A percentile compares a stretch with the other conserved stretches of the same genome.
Evolutionary conservation across 2,797 vertebrate genomes (phyloP).

Genomic region (Ciconia nigra): DNA sequence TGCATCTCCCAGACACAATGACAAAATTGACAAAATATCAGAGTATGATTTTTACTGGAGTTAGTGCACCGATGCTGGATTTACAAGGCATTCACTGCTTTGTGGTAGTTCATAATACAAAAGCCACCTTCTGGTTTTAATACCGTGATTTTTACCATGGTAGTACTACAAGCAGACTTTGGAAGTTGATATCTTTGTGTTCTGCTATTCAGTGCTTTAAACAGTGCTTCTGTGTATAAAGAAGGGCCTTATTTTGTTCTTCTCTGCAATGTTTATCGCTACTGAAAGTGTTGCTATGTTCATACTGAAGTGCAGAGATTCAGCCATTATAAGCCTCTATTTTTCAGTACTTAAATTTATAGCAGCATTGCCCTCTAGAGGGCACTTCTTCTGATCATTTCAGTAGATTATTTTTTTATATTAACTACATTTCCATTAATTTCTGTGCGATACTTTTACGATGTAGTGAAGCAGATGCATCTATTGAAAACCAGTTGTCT

Average conservation of each 20-base stretch:
- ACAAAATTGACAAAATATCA: background rate
- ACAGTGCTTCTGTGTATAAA: background rate
- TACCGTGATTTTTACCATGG: background rate
- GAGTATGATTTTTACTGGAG: background rate
- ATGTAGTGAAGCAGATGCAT: too few relatives aligned
- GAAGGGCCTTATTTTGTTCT: background rate
- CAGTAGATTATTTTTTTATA: fast-evolving
- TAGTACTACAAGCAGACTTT: background rate
- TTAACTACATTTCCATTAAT: fast-evolving
- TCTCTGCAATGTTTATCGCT: background rate
- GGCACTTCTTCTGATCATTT: background rate
- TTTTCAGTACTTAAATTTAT: background rate
- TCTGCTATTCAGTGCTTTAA: background rate
- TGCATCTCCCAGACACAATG: background rate
- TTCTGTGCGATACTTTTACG: fast-evolving
- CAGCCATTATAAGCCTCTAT: background rate
- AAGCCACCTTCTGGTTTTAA: background rate
- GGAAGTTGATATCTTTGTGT: background rate
- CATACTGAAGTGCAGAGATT: background rate
- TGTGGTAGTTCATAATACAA: background rate
- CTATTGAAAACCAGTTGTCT: background rate
- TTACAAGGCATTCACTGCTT: background rate
- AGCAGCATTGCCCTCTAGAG: slow-evolving; percentile 26
- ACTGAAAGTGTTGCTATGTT: background rate
- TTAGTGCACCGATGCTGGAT: background rate